A percentile compares a stretch with the other conserved stretches of the same genome.
Evolutionary conservation across 2,113 vertebrate species (phyloP).

Genomic region (Melanerpes formicivorus): DNA sequence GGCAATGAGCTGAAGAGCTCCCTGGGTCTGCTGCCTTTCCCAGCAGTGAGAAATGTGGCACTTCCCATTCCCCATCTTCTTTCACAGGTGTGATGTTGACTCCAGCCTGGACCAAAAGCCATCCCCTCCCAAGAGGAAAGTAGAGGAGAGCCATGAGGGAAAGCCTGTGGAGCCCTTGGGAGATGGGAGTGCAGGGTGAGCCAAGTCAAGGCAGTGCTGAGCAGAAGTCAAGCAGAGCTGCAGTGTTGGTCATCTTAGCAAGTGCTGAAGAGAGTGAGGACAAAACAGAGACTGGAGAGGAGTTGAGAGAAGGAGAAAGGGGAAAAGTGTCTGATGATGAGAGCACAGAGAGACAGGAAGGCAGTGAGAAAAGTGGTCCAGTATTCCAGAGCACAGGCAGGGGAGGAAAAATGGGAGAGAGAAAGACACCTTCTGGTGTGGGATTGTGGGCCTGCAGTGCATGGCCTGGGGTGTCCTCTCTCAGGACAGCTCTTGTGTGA

Average conservation of each 20-base stretch:
- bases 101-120: slow-evolving; percentile 89
- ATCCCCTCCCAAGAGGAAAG: slow-evolving; percentile 75
- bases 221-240: background rate
- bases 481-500: too few species aligned
- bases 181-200: background rate
- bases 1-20: too few species aligned
- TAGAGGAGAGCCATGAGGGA: slow-evolving; percentile 39
- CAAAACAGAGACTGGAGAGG: background rate
- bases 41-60: background rate
- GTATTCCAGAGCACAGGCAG: background rate
- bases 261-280: background rate
- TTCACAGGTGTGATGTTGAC: slow-evolving; percentile 87
- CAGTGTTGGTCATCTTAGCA: background rate
- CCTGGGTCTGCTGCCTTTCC: background rate
- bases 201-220: background rate
- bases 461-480: too few species aligned
- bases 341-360: slow-evolving; percentile 32
- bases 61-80: background rate
- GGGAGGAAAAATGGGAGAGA: background rate
- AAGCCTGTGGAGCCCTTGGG: background rate
- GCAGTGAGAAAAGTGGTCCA: slow-evolving; percentile 71
- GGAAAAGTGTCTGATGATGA: background rate
- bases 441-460: too few species aligned
- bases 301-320: background rate
- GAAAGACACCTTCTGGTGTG: too few species aligned